These are phyloP conservation scores for Plectropomus leopardus DNA, from an alignment of 2,113 vertebrate species.

Conservation along the genomic window DNA sequence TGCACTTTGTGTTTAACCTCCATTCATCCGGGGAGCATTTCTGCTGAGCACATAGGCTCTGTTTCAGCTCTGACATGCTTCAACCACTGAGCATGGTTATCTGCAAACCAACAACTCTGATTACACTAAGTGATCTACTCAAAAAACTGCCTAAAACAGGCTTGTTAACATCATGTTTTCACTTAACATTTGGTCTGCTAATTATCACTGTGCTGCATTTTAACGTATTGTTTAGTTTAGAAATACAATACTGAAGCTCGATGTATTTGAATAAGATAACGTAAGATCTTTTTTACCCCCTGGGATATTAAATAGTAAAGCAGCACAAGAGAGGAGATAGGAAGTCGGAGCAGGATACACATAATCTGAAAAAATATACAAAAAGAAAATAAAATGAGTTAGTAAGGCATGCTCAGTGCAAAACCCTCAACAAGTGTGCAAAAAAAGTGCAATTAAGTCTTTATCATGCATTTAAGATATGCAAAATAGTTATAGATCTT, in stretches of 20 bases:
- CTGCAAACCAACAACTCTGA: not conserved
- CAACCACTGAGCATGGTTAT: not conserved
- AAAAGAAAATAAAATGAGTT: too few relatives aligned
- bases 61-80: constrained; percentile 21
- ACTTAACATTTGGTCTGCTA: not conserved
- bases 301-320: not conserved
- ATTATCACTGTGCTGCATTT: not conserved
- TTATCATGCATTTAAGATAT: not conserved
- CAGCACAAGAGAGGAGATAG: not conserved
- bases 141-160: not conserved
- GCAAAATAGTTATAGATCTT: not conserved
- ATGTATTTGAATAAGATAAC: not conserved
- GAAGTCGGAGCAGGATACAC: not conserved
- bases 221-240: not conserved
- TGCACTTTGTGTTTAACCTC: constrained; percentile 40
- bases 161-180: not conserved
- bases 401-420: not conserved
- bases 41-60: constrained; percentile 41
- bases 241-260: not conserved
- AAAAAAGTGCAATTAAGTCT: not conserved
- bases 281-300: not conserved
- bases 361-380: not conserved
- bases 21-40: not conserved
- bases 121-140: not conserved
- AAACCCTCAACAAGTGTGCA: not conserved